Percentiles rank a stretch among this genome's conserved stretches.
phyloP scores from a whole-genome alignment of 2,888 invertebrate species.

The Trachelus stipa region DNA sequence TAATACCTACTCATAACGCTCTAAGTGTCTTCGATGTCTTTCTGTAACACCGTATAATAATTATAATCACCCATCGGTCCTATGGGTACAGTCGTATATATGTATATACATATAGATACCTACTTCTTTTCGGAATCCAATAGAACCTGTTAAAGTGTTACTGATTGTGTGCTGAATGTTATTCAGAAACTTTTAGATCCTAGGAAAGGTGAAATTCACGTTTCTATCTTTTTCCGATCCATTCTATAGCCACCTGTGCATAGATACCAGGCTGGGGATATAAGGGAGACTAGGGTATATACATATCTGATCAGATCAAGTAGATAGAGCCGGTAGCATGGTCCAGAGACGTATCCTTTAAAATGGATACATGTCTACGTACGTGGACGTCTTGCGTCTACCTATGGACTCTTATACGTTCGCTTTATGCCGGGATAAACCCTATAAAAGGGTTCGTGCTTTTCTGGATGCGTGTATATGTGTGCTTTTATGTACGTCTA shows the following conservation, averaged over 20 bases:
- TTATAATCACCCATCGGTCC: not conserved
- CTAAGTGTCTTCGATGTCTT: not conserved
- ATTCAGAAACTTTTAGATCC: not conserved
- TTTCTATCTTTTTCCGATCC: not conserved
- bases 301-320: slow-evolving; percentile 20
- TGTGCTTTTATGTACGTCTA: not conserved
- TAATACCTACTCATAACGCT: not conserved
- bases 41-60: slow-evolving; percentile 31
- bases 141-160: not conserved
- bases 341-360: slow-evolving; percentile 23
- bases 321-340: slow-evolving; percentile 18
- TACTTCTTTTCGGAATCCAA: not conserved
- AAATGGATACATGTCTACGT: slow-evolving; percentile 19
- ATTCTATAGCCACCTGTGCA: not conserved
- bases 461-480: slow-evolving; percentile 2
- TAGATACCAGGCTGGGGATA: not conserved
- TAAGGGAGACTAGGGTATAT: not conserved
- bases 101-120: no score
- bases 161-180: not conserved
- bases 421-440: slow-evolving; percentile 23
- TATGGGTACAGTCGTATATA: not conserved
- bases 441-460: slow-evolving; percentile 17
- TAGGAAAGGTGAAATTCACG: not conserved
- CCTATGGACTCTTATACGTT: slow-evolving; percentile 19
- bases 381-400: slow-evolving; percentile 10